These are phyloP conservation scores for Armadillidium nasatum DNA, from an alignment of 1,140 invertebrate species.

Conservation along the genomic window DNA sequence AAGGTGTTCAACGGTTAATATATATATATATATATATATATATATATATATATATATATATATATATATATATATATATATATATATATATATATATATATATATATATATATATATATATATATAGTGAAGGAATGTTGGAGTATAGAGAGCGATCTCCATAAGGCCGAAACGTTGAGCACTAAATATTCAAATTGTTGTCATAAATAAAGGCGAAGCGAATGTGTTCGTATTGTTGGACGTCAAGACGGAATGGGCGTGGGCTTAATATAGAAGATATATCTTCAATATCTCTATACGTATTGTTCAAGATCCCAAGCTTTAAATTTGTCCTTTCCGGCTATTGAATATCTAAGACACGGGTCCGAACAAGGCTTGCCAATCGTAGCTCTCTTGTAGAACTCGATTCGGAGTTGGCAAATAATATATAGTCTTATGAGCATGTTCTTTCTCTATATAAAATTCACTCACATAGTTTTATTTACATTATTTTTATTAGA, in stretches of 20 bases:
- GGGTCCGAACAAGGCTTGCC: not conserved
- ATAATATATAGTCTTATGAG: slow-evolving; percentile 3
- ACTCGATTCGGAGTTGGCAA: not conserved
- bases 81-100: slow-evolving; percentile 12
- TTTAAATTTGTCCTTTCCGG: slow-evolving; percentile 10
- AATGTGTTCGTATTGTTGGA: not conserved
- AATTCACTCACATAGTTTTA: not conserved
- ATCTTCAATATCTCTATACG: not conserved
- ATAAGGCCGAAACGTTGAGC: not conserved
- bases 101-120: slow-evolving; percentile 13
- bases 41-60: slow-evolving; percentile 9
- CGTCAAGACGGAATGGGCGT: slow-evolving; percentile 1
- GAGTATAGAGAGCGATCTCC: not conserved
- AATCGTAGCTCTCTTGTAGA: not conserved
- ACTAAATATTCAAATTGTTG: slow-evolving; percentile 5
- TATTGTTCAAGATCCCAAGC: not conserved
- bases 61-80: slow-evolving; percentile 2
- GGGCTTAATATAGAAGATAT: slow-evolving; percentile 8
- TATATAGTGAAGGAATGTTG: not conserved
- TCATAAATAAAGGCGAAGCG: slow-evolving; percentile 10
- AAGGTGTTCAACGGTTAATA: not conserved
- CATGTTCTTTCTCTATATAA: not conserved
- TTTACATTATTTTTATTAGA: not conserved
- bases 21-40: slow-evolving; percentile 11
- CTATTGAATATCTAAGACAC: slow-evolving; percentile 9